Percentiles rank a stretch among this genome's conserved stretches.
These are phyloP conservation scores for Punctoribates punctum DNA, from an alignment of 2,888 invertebrate species.

Conservation along the genomic window DNA sequence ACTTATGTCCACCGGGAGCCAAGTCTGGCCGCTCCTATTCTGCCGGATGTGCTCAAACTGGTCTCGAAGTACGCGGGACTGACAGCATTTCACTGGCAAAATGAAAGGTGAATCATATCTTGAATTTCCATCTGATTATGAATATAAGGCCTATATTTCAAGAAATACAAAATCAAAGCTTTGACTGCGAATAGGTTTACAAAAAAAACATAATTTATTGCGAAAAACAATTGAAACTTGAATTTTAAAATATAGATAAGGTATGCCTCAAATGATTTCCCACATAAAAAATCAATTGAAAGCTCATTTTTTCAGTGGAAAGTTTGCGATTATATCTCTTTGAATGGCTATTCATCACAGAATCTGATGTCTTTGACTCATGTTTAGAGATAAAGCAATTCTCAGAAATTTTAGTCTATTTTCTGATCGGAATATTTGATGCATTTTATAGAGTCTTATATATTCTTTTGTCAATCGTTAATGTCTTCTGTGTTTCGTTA, in stretches of 20 bases:
- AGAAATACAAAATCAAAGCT: no score
- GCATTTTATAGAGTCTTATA: background rate
- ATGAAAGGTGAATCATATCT: slow-evolving; percentile 59
- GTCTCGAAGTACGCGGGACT: slow-evolving; percentile 69
- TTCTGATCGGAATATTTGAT: background rate
- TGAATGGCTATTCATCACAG: no score
- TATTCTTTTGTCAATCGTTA: background rate
- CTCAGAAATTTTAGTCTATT: background rate
- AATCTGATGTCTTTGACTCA: no score
- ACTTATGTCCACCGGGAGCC: slow-evolving; percentile 97
- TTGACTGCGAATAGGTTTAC: no score
- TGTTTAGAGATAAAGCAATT: background rate
- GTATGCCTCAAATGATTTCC: no score
- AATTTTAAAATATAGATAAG: no score
- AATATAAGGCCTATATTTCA: no score
- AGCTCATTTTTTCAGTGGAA: no score
- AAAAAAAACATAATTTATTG: no score
- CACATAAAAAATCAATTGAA: no score
- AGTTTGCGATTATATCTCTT: no score
- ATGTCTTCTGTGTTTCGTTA: background rate
- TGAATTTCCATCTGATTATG: background rate
- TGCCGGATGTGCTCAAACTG: slow-evolving; percentile 83
- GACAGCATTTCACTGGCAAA: slow-evolving; percentile 80
- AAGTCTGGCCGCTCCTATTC: slow-evolving; percentile 78
- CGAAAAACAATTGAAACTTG: no score